Percentiles rank a stretch among this genome's conserved stretches.
These are phyloP conservation scores for Punctoribates punctum DNA, from an alignment of 2,888 invertebrate genomes.

Conservation along the genomic window DNA sequence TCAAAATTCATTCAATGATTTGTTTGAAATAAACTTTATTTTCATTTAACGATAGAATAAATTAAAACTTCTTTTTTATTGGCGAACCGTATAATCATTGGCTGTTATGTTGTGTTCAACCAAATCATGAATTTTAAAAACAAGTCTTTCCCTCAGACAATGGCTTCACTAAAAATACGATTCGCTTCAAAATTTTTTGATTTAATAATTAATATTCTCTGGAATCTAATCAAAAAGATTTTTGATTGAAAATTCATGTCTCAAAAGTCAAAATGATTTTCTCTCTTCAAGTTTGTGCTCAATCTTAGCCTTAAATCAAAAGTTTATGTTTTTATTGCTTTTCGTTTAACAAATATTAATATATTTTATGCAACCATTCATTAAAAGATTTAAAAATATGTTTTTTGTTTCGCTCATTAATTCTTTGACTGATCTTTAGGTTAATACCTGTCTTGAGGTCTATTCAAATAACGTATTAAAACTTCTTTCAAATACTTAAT, in stretches of 20 bases:
- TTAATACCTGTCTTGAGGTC: not conserved
- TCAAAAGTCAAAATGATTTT: not conserved
- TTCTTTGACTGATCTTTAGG: not conserved
- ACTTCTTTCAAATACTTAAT: not conserved
- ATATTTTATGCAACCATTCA: slow-evolving; percentile 6
- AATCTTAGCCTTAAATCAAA: slow-evolving; percentile 5
- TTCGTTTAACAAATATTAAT: not conserved
- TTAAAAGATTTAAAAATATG: not conserved
- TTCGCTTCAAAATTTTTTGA: not conserved
- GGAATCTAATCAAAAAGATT: not conserved
- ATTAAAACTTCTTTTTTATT: not conserved
- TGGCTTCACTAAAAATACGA: not conserved
- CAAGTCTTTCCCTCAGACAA: not conserved
- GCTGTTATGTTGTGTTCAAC: not conserved
- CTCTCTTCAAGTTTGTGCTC: not conserved
- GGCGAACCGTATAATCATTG: not conserved
- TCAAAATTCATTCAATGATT: too few relatives aligned
- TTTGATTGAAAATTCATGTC: slow-evolving; percentile 28
- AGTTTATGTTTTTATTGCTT: not conserved
- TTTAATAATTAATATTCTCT: not conserved
- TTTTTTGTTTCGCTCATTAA: not conserved
- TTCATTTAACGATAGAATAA: too few relatives aligned
- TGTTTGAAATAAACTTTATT: too few relatives aligned
- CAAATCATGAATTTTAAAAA: slow-evolving; percentile 9
- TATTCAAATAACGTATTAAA: not conserved